Percentiles rank a stretch among this genome's conserved stretches.
Evolutionary conservation across 2,113 vertebrate genomes (phyloP).

Genomic region (Chionis minor): DNA sequence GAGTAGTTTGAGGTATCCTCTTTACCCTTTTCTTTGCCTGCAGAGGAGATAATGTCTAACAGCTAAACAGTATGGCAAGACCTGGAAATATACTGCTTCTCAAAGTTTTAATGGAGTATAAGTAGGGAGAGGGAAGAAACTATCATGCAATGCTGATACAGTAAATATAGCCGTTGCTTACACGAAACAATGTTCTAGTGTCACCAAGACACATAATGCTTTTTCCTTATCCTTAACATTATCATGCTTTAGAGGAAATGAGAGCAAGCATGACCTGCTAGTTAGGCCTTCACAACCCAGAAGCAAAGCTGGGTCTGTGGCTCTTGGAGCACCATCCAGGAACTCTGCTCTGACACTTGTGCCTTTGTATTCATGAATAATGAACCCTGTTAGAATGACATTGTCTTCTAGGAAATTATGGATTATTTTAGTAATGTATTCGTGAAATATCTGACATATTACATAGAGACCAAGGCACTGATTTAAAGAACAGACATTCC

Average conservation of each 20-base stretch:
- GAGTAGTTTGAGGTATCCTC: background rate
- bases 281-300: background rate
- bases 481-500: background rate
- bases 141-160: background rate
- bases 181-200: background rate
- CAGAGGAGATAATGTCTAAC: background rate
- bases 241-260: background rate
- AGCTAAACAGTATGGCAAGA: background rate
- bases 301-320: background rate
- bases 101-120: background rate
- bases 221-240: background rate
- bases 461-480: background rate
- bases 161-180: background rate
- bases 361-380: background rate
- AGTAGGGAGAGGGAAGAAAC: background rate
- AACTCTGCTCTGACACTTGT: background rate
- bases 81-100: background rate
- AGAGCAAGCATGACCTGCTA: background rate
- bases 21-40: background rate
- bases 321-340: background rate
- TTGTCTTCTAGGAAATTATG: background rate
- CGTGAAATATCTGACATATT: background rate
- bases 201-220: background rate
- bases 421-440: background rate
- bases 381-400: background rate